Conservation (phyloP, 2,113 vertebrate genomes). For the Melanotaenia duboulayi region DNA sequence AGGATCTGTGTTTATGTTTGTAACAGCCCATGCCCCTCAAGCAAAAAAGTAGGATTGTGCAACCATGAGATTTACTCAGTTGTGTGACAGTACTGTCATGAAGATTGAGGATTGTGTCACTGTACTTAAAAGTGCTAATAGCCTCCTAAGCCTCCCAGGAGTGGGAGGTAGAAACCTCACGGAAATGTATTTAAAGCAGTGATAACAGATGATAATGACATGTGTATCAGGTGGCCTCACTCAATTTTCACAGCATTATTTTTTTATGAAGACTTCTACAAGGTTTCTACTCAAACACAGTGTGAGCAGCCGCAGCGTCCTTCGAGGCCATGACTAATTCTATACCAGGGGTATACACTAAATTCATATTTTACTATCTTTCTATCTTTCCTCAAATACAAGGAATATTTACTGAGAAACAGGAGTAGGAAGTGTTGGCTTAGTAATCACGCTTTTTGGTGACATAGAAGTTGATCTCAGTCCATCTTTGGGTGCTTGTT, state of each 20-base stretch:
- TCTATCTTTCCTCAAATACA: not conserved
- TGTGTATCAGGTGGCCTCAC: not conserved
- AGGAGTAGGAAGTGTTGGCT: slow-evolving; percentile 21
- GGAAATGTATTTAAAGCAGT: not conserved
- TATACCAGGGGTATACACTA: not conserved
- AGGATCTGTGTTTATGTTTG: too few relatives aligned
- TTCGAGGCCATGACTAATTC: not conserved
- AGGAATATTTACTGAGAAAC: slow-evolving; percentile 5
- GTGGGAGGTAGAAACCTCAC: too few relatives aligned
- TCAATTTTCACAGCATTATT: not conserved
- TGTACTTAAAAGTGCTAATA: too few relatives aligned
- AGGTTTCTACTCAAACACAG: not conserved
- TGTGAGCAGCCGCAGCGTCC: not conserved
- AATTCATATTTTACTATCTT: not conserved
- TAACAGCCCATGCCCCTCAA: too few relatives aligned
- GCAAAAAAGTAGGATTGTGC: not conserved
- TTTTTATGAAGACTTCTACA: not conserved
- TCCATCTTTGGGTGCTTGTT: slow-evolving; percentile 28
- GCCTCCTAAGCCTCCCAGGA: too few relatives aligned
- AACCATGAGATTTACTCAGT: slow-evolving; percentile 9
- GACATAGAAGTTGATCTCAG: slow-evolving; percentile 15
- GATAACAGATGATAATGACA: not conserved
- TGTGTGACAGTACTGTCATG: not conserved
- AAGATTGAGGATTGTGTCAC: not conserved
- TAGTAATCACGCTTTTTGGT: not conserved